These are phyloP conservation scores for Leptopilina boulardi DNA, from an alignment of 1,140 invertebrate genomes.

Conservation along the genomic window DNA sequence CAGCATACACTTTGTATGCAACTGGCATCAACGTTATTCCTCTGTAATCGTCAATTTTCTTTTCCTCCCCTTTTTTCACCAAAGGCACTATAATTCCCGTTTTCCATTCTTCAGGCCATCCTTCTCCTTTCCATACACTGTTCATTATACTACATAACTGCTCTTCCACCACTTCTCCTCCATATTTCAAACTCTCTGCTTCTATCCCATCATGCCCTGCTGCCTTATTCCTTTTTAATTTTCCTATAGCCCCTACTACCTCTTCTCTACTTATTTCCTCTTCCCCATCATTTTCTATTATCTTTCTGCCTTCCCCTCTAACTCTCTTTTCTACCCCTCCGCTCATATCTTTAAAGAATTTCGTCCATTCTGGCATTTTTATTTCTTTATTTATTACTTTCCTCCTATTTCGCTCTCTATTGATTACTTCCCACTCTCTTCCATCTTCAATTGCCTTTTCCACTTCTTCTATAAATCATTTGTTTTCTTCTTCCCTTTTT, in stretches of 20 bases:
- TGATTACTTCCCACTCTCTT: constrained; percentile 35
- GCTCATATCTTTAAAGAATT: constrained; percentile 31
- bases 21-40: neutral
- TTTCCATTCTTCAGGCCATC: constrained; percentile 23
- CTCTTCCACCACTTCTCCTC: no score
- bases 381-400: constrained; percentile 33
- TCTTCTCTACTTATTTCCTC: neutral
- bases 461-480: no score
- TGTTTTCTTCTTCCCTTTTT: no score
- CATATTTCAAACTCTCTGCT: no score
- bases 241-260: neutral
- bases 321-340: constrained; percentile 6
- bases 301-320: neutral
- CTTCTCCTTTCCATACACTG: no score
- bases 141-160: no score
- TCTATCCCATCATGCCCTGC: neutral
- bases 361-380: constrained; percentile 4
- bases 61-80: neutral
- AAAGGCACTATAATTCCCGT: neutral
- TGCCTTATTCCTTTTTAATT: neutral
- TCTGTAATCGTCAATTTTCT: neutral
- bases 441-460: neutral
- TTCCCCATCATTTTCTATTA: neutral
- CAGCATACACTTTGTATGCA: constrained; percentile 31
- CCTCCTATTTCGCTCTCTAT: constrained; percentile 23